Evolutionary conservation across 2,113 vertebrate species (phyloP).

Genomic region (Tychaedon coryphoeus): DNA sequence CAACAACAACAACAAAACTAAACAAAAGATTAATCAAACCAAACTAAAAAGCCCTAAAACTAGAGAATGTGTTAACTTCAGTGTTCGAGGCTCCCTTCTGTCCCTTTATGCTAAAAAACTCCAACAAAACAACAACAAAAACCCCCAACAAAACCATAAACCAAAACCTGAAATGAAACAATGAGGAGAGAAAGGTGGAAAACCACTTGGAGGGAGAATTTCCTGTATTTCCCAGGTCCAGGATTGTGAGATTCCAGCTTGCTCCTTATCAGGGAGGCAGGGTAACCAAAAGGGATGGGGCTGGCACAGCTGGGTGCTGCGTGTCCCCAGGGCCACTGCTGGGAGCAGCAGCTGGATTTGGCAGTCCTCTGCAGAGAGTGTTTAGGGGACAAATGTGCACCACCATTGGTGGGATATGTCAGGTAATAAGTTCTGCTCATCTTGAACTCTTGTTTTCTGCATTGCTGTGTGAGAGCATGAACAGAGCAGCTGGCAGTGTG

Average conservation of each 20-base stretch:
- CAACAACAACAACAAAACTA: too few relatives aligned
- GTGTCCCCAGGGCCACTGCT: not conserved
- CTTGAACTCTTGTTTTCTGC: not conserved
- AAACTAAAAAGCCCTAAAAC: fast-evolving
- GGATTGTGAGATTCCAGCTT: not conserved
- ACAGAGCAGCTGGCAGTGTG: fast-evolving
- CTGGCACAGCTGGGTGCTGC: not conserved
- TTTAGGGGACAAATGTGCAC: not conserved
- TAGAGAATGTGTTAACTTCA: not conserved
- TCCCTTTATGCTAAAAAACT: not conserved
- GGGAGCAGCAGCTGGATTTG: not conserved
- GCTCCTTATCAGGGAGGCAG: fast-evolving
- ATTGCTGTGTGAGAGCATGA: not conserved
- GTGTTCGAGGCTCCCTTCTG: not conserved
- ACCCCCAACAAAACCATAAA: not conserved
- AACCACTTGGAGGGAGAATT: not conserved
- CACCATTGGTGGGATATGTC: fast-evolving
- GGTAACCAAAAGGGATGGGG: not conserved
- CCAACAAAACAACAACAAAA: not conserved
- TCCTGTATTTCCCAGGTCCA: not conserved
- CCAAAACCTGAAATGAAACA: not conserved
- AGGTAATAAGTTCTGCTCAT: fast-evolving
- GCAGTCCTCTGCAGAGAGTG: not conserved
- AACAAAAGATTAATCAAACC: too few relatives aligned
- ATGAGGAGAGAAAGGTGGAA: fast-evolving